Conservation (phyloP, 2,888 invertebrate species). For the Cerastis rubricosa region DNA sequence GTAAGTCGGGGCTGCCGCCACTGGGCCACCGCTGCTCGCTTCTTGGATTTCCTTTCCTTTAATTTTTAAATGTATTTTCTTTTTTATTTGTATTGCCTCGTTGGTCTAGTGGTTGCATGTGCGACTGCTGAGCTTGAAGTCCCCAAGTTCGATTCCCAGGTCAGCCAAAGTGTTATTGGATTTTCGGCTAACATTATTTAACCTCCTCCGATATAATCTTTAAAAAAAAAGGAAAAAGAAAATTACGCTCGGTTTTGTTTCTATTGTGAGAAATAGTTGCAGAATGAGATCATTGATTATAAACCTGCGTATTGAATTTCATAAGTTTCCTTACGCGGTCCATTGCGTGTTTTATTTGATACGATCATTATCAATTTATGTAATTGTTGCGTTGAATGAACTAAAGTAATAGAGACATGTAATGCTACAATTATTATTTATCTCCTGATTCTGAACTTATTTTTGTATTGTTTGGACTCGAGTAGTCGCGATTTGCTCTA, state of each 20-base stretch:
- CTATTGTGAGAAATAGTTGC: slow-evolving; percentile 18
- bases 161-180: background rate
- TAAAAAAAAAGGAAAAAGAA: background rate
- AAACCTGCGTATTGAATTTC: slow-evolving; percentile 46
- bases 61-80: background rate
- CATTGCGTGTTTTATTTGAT: slow-evolving; percentile 63
- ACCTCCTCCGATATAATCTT: too few species aligned
- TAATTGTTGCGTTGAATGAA: slow-evolving; percentile 64
- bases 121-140: background rate
- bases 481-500: slow-evolving; percentile 29
- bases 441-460: slow-evolving; percentile 11
- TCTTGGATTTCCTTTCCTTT: background rate
- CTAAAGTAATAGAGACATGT: slow-evolving; percentile 42
- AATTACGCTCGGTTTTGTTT: background rate
- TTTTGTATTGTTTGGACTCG: slow-evolving; percentile 26
- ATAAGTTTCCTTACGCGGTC: slow-evolving; percentile 50
- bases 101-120: background rate
- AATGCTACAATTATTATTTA: slow-evolving; percentile 34
- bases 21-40: too few species aligned
- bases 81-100: background rate
- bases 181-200: too few species aligned
- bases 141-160: background rate
- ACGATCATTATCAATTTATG: slow-evolving; percentile 63
- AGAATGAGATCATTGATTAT: slow-evolving; percentile 36
- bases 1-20: too few species aligned